Evolutionary conservation across 2,797 vertebrate genomes (phyloP), one percentile per base, ranked within the genome.

Genomic region (Astyanax mexicanus): DNA sequence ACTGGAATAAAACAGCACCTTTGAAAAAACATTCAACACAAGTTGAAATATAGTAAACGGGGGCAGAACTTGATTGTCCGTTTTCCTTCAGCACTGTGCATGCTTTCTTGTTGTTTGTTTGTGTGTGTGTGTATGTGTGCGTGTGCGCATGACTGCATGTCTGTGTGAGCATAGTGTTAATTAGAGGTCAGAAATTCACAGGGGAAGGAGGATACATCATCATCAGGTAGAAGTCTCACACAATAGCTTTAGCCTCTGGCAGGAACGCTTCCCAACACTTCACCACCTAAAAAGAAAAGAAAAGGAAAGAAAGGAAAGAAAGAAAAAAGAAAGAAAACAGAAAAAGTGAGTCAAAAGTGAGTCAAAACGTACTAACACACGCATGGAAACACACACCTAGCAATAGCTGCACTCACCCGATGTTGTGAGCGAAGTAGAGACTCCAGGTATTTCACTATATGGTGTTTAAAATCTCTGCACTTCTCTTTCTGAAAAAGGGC

Each of bases 181-280:
- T 75, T 62, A 71, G 74, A 92, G 92, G 93, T 95, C 91, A 87
- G 90, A 83, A 74, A 55, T 27, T 6, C 57, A 23, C 52, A 49
- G 21, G 54, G 12, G 38, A 37, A 12, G 11, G 37, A 12, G 11
- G 21, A 10, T 12, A 21, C 4, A 23, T 7, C 32, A 25, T 40
- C 10, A 3, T 42, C 37, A 72, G 69, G 44, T 35, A 27, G 44
- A 51, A 10, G 88, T 85, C 66, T 95, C 95, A 98, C 73, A 95
- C 98, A 88, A 98, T 98, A 35, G 96, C 96, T 90, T 98, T 98
- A 1, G 97, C 97, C 87, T 99, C 97, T 0, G 97, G 97, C 61
- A 98, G 92, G 90, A 99, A 98, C 0, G 96, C 95, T 88, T 99
- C 97, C 97, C 97, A 99, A 81, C 96, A 98, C 88, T 97, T 99